Base-by-base conservation (phyloP, 2,888 invertebrate genomes). In the Troides helena region DNA sequence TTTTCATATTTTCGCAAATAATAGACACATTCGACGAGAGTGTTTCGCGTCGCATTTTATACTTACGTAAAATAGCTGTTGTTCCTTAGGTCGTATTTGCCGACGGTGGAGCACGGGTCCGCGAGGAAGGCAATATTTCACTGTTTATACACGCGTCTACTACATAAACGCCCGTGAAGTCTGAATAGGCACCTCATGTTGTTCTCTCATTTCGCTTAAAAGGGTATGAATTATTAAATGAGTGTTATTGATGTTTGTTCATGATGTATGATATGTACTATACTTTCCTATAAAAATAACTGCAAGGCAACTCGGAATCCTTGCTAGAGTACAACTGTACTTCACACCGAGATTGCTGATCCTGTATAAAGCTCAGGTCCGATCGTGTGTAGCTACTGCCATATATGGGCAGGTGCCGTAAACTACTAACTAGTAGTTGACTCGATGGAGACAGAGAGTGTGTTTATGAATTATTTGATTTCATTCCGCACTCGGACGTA, bases 1-100 rank as follows among this genome's bases (percentile, higher is more conserved):
- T 89, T 89, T 87, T 89, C 88, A 90, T 89, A 87, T 88, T 86
- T 88, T 87, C 85, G 80, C 86, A 80, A 88, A 88, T 88, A 88
- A 85, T 84, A 80, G 80, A 81, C 78, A 79, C 78, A 79, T 82
- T 83, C 58, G 62, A 43, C 46, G 62, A 21, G 58, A 57, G 58
- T n/a, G 64, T 57, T 59, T 58, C 43, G 43, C 46, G 59, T n/a
- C 59, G 30, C 36, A 23, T 64, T 63, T 36, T 61, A 36, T 63
- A 23, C 30, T 72, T 69, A 72, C 68, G 71, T 74, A 76, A 71
- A 76, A 73, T 39, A 56, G 57, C 65, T 78, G 75, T 74, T 79
- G 76, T 78, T 69, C 73, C 62, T 67, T 67, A 66, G 69, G 74
- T 76, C 67, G 61, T 58, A 25, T 65, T 53, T 57, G 64, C 64